Base-by-base conservation (phyloP, 2,888 invertebrate species). In the Lithophane socia region DNA sequence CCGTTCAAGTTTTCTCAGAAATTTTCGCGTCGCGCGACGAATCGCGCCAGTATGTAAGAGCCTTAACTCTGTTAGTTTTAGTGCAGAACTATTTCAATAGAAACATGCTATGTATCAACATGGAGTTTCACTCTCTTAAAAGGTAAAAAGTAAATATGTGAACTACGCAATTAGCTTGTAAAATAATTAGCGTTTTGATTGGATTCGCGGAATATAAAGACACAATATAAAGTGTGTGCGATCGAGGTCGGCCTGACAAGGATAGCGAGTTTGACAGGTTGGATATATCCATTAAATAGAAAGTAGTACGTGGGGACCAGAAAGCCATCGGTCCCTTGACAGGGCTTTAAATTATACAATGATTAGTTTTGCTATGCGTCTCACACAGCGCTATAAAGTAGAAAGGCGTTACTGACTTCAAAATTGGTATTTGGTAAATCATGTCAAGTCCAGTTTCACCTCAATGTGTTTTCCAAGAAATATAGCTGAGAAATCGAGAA, bases 261-360 rank as follows among this genome's bases (percentile, higher is more conserved):
- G 90, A 92, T 90, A 88, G 89, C 92, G 70, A 83, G 93, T 92
- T 90, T 89, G 90, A 92, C 93, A 83, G 88, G 92, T 91, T 90
- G 80, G 89, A 88, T 86, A 85, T 86, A 87, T 86, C 88, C 86
- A 92, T 91, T 91, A 90, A 85, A 85, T 90, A 90, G 92, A 92
- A 92, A 92, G 92, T 89, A 86, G 91, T 85, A 87, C 89, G 84
- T 87, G 85, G 82, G 54, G 85, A 87, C 81, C 87, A 86, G 88
- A 86, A 88, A 89, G 85, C 84, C 89, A 78, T 86, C 82, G 64
- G 84, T 87, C 89, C 90, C 90, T 90, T 89, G 88, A 90, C 89
- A 90, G 87, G 89, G 86, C 86, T 89, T 85, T 89, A 85, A 89
- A 88, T 88, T 90, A 87, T 88, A 89, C 88, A 90, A 89, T 90